A percentile compares a stretch with the other conserved stretches of the same genome.
These are phyloP conservation scores for Prochilodus magdalenae DNA, from an alignment of 2,113 vertebrate genomes.

Conservation along the genomic window DNA sequence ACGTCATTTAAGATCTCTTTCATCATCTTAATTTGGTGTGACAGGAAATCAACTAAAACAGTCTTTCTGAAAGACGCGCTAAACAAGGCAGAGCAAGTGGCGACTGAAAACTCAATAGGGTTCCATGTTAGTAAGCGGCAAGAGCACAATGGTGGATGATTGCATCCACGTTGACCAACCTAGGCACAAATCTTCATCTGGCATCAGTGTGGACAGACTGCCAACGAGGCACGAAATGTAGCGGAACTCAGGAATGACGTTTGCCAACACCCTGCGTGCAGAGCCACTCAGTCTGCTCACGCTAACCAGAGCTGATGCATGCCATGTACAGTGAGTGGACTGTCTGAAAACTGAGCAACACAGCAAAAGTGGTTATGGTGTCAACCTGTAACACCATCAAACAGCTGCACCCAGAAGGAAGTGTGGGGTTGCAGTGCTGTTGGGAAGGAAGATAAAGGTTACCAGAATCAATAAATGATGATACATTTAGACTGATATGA, in stretches of 20 bases:
- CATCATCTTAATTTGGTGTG: slow-evolving; percentile 34
- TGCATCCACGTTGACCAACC: slow-evolving; percentile 8
- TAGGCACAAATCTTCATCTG: slow-evolving; percentile 8
- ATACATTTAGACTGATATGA: too few relatives aligned
- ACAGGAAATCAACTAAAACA: slow-evolving; percentile 29
- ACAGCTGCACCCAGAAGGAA: too few relatives aligned
- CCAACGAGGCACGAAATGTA: slow-evolving; percentile 24
- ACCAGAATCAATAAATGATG: too few relatives aligned
- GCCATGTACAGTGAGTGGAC: not conserved
- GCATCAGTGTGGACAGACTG: slow-evolving; percentile 22
- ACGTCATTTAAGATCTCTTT: not conserved
- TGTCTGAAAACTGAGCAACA: not conserved
- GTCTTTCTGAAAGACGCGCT: slow-evolving; percentile 41
- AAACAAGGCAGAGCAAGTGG: slow-evolving; percentile 15
- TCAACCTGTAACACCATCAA: too few relatives aligned
- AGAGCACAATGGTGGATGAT: slow-evolving; percentile 50
- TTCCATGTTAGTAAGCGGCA: not conserved
- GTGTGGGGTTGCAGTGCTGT: too few relatives aligned
- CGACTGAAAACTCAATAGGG: slow-evolving; percentile 43
- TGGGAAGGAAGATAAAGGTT: too few relatives aligned
- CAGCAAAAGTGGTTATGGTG: not conserved
- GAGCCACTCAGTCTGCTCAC: slow-evolving; percentile 24
- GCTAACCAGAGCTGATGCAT: not conserved
- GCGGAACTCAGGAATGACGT: slow-evolving; percentile 29
- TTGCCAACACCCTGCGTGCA: slow-evolving; percentile 42